Base-by-base conservation (phyloP, 2,113 vertebrate species). In the Fulica atra region DNA sequence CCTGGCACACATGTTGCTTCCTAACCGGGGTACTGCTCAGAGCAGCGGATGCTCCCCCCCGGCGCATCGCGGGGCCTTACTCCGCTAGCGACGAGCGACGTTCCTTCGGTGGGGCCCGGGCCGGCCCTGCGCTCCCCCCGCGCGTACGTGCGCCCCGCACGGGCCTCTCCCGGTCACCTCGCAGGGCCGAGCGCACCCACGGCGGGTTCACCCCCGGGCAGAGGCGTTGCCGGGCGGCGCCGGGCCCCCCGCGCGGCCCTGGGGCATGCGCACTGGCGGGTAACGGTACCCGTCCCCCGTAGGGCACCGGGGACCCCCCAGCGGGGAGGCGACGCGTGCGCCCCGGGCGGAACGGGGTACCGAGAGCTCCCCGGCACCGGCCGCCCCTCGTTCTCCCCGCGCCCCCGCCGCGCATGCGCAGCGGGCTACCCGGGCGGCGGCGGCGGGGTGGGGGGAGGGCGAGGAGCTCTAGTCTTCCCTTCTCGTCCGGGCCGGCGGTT, bases 31-130 rank as follows among this genome's bases (percentile, higher is more conserved):
- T 65, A 35, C 40, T 2, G 57, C 20, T 54, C 20, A 6, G 8
- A 3, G 0, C 4, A 5, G 54, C 0, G 1, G 13, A 4, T 2
- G 0, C 18, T 6, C 21, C 6, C 31, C 31, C 56, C 18, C 36
- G 4, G 68, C 15, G 12, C 40, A 9, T 0, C 33, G 6, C 6
- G 21, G 13, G n/a, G 15, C n/a, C 24, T 19, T 4, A 23, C 38
- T 16, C 2, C 14, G 10, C 36, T 1, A 15, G 25, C 26, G 17
- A 15, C 60, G 11, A 2, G 26, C 26, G 10, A 31, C 17, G 10
- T 15, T 44, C 28, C 81, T 11, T 3, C 16, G 50, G 40, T 57
- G 2, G 11, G 14, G 12, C 80, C 40, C 2, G 73, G 50, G 10
- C 38, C 53, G 4, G 31, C 66, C 4, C 36, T n/a, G 50, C 29